phyloP scores from a whole-genome alignment of 2,888 invertebrate genomes.

The Abrostola triplasia region DNA sequence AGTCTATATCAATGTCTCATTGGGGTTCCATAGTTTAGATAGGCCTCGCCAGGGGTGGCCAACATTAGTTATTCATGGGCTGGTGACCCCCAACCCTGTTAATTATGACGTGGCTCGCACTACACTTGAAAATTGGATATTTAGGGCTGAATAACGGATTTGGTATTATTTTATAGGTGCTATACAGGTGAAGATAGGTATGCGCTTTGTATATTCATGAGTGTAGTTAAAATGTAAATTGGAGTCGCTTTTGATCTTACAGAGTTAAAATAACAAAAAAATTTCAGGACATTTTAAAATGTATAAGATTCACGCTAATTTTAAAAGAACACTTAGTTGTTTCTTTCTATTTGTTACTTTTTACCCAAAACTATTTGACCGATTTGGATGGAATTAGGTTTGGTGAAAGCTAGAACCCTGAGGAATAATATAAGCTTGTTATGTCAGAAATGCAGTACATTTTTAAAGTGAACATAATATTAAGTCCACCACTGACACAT shows the following conservation, averaged over 20 bases:
- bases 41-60: conserved; percentile 66
- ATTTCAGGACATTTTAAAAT: too few relatives aligned
- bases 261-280: too few relatives aligned
- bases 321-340: too few relatives aligned
- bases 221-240: not conserved
- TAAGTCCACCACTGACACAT: too few relatives aligned
- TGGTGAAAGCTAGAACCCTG: too few relatives aligned
- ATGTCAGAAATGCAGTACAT: too few relatives aligned
- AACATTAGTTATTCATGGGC: conserved; percentile 80
- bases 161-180: conserved; percentile 54
- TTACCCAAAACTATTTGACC: too few relatives aligned
- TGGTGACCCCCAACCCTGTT: conserved; percentile 76
- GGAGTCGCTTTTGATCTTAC: not conserved
- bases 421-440: too few relatives aligned
- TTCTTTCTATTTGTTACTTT: too few relatives aligned
- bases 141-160: conserved; percentile 67
- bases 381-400: too few relatives aligned
- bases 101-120: conserved; percentile 79
- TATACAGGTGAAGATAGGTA: not conserved
- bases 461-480: too few relatives aligned
- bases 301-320: too few relatives aligned
- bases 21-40: conserved; percentile 68
- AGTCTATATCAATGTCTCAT: conserved; percentile 45
- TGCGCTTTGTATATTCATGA: not conserved
- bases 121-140: conserved; percentile 75